Base-by-base conservation (phyloP, 2,113 vertebrate genomes). In the Piprites chloris region DNA sequence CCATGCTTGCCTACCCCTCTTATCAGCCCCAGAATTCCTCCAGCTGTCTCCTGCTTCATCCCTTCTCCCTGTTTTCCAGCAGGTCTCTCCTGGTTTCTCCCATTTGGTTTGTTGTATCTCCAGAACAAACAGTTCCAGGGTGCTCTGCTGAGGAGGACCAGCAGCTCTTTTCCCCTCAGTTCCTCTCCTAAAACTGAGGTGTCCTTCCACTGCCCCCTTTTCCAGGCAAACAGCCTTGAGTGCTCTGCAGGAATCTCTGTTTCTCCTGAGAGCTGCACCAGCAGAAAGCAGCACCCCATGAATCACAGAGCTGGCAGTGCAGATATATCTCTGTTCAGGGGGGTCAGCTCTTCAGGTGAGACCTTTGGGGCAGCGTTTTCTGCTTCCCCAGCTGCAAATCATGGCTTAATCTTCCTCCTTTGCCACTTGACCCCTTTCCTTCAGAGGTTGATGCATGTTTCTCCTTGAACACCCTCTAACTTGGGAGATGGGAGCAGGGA, bases 401-500 rank as follows among this genome's bases (percentile, higher is more conserved):
- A 81, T 4, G 22, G 42, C 83, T 95, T 96, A 83, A 91, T 96
- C 82, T 88, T 78, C 66, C 24, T 92, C 50, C 67, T 76, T 62
- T 84, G 87, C 68, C 66, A 24, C 77, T 67, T 59, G 79, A 71
- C 82, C 75, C 72, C 16, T 56, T 76, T 49, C 53, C 65, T 90
- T 90, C 85, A 78, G 42, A 65, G 49, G 41, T 1, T 93, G 89
- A 95, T 95, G 56, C 71, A 95, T 93, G 52, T 41, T 78, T 97
- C 80, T 94, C 96, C 95, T 96, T 96, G 93, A 93, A 41, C 49
- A 65, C 32, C 80, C 94, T 95, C 69, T 85, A 46, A 55, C 62
- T 27, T 49, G 69, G 77, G 33, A 58, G 59, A 22, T 37, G 18
- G 62, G 46, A 90, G 49, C 53, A 26, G 52, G 0, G 8, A 78